phyloP scores from a whole-genome alignment of 2,888 invertebrate species.

The Eilema depressum region DNA sequence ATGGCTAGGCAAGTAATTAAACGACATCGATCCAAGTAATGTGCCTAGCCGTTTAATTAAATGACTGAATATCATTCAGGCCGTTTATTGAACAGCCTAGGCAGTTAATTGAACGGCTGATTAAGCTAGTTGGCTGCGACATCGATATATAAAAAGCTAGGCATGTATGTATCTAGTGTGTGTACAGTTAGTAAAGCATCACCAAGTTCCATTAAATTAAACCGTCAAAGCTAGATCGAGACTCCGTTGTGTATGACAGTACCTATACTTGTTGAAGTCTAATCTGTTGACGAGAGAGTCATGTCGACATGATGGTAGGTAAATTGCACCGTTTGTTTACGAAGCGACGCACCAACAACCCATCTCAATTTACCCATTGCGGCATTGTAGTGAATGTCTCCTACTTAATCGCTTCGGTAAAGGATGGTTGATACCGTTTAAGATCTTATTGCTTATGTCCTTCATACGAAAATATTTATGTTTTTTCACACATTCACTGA shows the following conservation, averaged over 20 bases:
- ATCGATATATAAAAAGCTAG: no score
- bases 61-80: no score
- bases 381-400: conserved; percentile 46
- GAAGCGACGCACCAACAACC: conserved; percentile 60
- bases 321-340: conserved; percentile 72
- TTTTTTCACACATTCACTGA: no score
- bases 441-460: no score
- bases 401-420: conserved; percentile 53
- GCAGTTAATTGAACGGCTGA: no score
- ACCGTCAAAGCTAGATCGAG: conserved; percentile 56
- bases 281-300: conserved; percentile 64
- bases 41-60: no score
- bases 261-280: conserved; percentile 60
- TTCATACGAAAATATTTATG: no score
- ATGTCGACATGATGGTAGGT: conserved; percentile 65
- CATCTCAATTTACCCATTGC: conserved; percentile 68
- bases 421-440: conserved; percentile 24
- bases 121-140: no score
- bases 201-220: conserved; percentile 62
- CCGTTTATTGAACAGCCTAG: no score
- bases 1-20: no score
- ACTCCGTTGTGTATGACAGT: conserved; percentile 62
- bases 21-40: no score
- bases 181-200: conserved; percentile 35
- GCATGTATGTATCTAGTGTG: conserved; percentile 1